Percentiles rank a stretch among this genome's conserved stretches.
phyloP scores from a whole-genome alignment of 2,797 vertebrate species.

The Spinus pinus region DNA sequence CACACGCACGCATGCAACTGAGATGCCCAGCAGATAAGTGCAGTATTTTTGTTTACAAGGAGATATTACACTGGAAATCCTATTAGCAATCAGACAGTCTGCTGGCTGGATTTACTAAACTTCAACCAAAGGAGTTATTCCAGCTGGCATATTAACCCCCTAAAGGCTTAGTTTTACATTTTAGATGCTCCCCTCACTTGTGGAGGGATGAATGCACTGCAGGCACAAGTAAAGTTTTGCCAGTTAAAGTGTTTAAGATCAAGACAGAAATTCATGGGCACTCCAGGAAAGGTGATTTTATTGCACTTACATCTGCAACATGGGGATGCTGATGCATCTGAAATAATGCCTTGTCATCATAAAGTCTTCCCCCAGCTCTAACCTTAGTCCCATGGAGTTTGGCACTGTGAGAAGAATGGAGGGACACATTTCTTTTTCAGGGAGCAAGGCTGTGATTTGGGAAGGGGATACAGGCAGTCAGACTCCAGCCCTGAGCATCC shows the following conservation, averaged over 20 bases:
- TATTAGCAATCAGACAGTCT: slow-evolving; percentile 62
- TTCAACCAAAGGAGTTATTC: slow-evolving; percentile 16
- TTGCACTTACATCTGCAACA: background rate
- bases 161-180: background rate
- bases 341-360: background rate
- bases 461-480: background rate
- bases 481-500: background rate
- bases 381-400: background rate
- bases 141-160: slow-evolving; percentile 12
- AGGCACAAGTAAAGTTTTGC: background rate
- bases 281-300: background rate
- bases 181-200: background rate
- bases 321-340: background rate
- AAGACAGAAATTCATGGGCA: background rate
- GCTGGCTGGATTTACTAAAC: slow-evolving; percentile 57
- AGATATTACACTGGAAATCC: slow-evolving; percentile 64
- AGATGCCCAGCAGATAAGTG: slow-evolving; percentile 38
- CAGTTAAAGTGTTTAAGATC: background rate
- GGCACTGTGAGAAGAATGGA: background rate
- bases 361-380: background rate
- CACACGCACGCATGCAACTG: background rate
- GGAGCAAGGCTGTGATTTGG: background rate
- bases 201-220: background rate
- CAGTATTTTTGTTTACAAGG: slow-evolving; percentile 59
- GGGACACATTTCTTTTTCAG: background rate